Conservation (phyloP, 1,140 invertebrate genomes). For the Camponotus pennsylvanicus region DNA sequence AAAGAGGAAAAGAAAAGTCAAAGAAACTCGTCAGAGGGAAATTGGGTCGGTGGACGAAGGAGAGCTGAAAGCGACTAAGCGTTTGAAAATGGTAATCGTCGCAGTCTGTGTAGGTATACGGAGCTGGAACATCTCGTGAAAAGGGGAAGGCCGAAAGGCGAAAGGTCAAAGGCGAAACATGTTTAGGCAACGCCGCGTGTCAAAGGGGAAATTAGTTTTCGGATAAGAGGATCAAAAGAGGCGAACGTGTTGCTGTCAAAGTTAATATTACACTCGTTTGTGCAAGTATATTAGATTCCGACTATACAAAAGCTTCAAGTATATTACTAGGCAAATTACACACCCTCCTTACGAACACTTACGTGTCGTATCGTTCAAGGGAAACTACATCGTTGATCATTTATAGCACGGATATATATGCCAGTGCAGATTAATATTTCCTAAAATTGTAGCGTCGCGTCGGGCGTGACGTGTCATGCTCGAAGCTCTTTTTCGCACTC, state of each 20-base stretch:
- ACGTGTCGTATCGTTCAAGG: background rate
- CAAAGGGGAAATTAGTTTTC: conserved; percentile 71
- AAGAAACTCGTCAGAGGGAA: conserved; percentile 55
- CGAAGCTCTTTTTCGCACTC: conserved; percentile 25
- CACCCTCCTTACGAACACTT: background rate
- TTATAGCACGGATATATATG: background rate
- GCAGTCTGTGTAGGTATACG: conserved; percentile 31
- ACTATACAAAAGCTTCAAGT: conserved; percentile 1
- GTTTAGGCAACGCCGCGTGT: conserved; percentile 57
- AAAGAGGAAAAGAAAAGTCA: conserved; percentile 52
- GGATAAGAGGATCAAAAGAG: conserved; percentile 65
- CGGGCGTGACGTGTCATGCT: conserved; percentile 21
- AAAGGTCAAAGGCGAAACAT: conserved; percentile 64
- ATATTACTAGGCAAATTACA: background rate
- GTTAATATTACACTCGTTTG: conserved; percentile 61
- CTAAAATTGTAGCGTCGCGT: conserved; percentile 24
- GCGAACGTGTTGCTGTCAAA: conserved; percentile 39
- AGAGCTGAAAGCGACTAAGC: conserved; percentile 46
- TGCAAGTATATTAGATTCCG: conserved; percentile 43
- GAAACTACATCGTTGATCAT: conserved; percentile 24
- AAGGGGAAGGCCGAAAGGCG: conserved; percentile 11
- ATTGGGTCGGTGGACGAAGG: conserved; percentile 48
- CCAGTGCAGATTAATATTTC: conserved; percentile 46
- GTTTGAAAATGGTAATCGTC: conserved; percentile 61
- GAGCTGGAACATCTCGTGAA: conserved; percentile 29